Evolutionary conservation across 2,113 vertebrate genomes (phyloP).

Genomic region (Xenopus borealis): DNA sequence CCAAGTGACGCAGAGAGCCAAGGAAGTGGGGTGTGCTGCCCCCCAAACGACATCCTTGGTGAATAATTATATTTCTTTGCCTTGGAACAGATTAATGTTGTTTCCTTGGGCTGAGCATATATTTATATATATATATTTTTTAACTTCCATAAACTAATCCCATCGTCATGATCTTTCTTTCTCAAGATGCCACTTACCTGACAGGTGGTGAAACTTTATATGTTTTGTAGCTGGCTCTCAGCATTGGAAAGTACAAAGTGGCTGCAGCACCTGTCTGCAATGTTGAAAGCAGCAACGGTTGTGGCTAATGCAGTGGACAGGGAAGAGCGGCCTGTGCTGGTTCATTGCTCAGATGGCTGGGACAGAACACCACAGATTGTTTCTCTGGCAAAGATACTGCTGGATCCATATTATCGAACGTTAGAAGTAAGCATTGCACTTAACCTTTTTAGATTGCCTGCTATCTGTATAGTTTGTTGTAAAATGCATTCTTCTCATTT

Average conservation of each 20-base stretch:
- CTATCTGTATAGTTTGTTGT: slow-evolving; percentile 15
- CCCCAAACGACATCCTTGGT: no score
- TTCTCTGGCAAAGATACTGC: slow-evolving; percentile 85
- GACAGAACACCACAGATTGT: slow-evolving; percentile 96
- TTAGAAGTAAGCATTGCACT: slow-evolving; percentile 74
- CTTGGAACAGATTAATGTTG: background rate
- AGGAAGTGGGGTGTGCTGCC: no score
- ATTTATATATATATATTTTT: slow-evolving; percentile 6
- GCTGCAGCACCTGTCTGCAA: slow-evolving; percentile 95
- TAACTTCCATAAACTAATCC: slow-evolving; percentile 35
- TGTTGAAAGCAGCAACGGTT: slow-evolving; percentile 92
- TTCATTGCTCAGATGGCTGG: slow-evolving; percentile 97
- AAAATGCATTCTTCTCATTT: background rate
- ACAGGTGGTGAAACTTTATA: slow-evolving; percentile 32
- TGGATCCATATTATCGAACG: slow-evolving; percentile 96
- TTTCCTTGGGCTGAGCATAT: slow-evolving; percentile 22
- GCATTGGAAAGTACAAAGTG: slow-evolving; percentile 95
- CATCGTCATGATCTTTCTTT: slow-evolving; percentile 26
- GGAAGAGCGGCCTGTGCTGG: slow-evolving; percentile 89
- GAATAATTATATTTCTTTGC: no score
- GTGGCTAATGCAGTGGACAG: slow-evolving; percentile 89
- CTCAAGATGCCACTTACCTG: slow-evolving; percentile 34
- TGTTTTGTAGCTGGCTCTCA: slow-evolving; percentile 84
- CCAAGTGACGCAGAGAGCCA: no score
- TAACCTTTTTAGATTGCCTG: fast-evolving